Percentiles rank a stretch among this genome's conserved stretches.
Conservation (phyloP, 2,113 vertebrate genomes). For the Ciconia stormi region DNA sequence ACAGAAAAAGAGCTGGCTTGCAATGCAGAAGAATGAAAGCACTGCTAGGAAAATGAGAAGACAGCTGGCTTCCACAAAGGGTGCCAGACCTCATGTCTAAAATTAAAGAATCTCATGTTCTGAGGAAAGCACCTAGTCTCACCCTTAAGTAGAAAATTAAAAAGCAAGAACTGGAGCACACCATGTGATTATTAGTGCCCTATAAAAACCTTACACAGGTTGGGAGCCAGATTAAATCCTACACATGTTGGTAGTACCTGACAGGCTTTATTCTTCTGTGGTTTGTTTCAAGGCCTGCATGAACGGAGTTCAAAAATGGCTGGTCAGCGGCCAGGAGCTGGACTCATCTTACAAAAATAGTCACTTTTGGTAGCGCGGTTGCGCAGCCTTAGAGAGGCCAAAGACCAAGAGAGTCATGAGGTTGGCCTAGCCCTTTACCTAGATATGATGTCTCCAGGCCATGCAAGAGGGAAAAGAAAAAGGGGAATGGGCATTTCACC, state of each 20-base stretch:
- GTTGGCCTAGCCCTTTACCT: neutral
- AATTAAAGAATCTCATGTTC: conserved; percentile 62
- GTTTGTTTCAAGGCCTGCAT: neutral
- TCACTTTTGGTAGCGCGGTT: neutral
- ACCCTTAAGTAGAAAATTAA: conserved; percentile 12
- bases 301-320: neutral
- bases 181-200: neutral
- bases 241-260: neutral
- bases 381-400: neutral
- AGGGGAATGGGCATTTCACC: neutral
- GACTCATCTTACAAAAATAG: neutral
- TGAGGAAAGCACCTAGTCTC: conserved; percentile 51
- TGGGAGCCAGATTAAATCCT: neutral
- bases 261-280: neutral
- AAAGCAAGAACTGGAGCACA: conserved; percentile 20
- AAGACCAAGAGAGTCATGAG: neutral
- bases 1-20: conserved; percentile 53
- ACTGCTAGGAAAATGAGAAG: conserved; percentile 64
- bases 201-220: neutral
- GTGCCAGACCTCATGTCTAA: conserved; percentile 65
- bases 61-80: conserved; percentile 58
- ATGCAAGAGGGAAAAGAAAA: neutral
- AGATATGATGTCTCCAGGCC: neutral
- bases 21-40: conserved; percentile 59
- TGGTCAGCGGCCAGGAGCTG: neutral